Conservation (phyloP, 2,113 vertebrate species). For the Mixornis gularis region DNA sequence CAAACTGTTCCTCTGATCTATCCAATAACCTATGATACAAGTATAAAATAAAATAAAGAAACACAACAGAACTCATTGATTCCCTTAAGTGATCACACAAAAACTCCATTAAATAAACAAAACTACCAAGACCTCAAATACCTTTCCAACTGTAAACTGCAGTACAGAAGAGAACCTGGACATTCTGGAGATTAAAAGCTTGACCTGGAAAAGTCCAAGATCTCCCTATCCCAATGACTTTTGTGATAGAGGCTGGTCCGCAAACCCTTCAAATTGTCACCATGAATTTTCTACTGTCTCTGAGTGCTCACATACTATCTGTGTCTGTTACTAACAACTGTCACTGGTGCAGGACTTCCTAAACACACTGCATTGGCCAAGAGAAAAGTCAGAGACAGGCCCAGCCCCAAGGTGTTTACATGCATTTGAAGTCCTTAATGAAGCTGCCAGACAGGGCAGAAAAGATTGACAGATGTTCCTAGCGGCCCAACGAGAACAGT, state of each 20-base stretch:
- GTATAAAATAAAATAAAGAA: not conserved
- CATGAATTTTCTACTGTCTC: not conserved
- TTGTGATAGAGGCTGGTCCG: not conserved
- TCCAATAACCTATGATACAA: not conserved
- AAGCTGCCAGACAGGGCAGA: conserved; percentile 24
- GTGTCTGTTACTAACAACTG: not conserved
- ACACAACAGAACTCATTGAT: not conserved
- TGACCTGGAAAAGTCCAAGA: not conserved
- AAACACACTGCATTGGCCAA: not conserved
- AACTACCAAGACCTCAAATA: not conserved
- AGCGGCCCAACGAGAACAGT: not conserved
- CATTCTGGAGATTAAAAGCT: not conserved
- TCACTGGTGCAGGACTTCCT: not conserved
- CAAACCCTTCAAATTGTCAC: not conserved
- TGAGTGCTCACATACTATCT: not conserved
- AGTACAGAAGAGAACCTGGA: not conserved
- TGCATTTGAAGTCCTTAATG: not conserved
- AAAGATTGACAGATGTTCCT: conserved; percentile 41
- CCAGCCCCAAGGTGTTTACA: conserved; percentile 11
- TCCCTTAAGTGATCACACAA: not conserved
- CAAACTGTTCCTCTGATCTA: not conserved
- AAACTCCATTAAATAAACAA: not conserved
- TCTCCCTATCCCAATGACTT: not conserved
- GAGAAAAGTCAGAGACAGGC: not conserved
- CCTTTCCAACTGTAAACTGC: not conserved